Conservation (phyloP, 2,113 vertebrate genomes). For the Ibidorhyncha struthersii region DNA sequence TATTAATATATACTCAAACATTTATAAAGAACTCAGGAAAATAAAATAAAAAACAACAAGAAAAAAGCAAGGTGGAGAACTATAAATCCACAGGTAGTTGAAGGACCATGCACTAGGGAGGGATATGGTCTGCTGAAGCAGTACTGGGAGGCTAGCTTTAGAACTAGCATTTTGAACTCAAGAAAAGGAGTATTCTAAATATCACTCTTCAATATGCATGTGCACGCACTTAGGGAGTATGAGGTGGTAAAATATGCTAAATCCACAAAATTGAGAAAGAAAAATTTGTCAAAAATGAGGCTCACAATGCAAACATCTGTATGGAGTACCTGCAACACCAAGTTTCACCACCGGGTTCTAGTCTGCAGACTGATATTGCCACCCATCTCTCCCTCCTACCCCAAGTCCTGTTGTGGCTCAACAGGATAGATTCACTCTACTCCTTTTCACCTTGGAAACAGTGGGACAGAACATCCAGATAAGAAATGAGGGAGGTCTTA, state of each 20-base stretch:
- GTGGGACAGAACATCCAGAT: background rate
- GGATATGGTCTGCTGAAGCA: background rate
- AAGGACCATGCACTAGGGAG: background rate
- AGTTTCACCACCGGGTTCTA: background rate
- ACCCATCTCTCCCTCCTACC: background rate
- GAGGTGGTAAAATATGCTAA: background rate
- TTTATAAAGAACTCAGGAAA: background rate
- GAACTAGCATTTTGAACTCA: background rate
- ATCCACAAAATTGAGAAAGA: background rate
- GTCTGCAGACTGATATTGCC: background rate
- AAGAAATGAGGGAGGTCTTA: background rate
- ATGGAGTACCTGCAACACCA: background rate
- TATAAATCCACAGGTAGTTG: background rate
- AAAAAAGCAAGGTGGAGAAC: background rate
- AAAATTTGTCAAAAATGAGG: background rate
- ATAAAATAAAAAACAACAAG: background rate
- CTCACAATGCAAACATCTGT: rapidly evolving
- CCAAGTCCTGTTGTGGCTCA: background rate
- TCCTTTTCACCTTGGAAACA: background rate
- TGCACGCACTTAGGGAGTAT: rapidly evolving
- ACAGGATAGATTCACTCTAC: background rate
- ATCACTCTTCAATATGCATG: rapidly evolving
- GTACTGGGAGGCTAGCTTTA: background rate
- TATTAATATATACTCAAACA: background rate
- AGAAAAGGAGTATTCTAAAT: background rate